A percentile compares a stretch with the other conserved stretches of the same genome.
phyloP scores from a whole-genome alignment of 1,140 invertebrate species.

The Drosophila subobscura region DNA sequence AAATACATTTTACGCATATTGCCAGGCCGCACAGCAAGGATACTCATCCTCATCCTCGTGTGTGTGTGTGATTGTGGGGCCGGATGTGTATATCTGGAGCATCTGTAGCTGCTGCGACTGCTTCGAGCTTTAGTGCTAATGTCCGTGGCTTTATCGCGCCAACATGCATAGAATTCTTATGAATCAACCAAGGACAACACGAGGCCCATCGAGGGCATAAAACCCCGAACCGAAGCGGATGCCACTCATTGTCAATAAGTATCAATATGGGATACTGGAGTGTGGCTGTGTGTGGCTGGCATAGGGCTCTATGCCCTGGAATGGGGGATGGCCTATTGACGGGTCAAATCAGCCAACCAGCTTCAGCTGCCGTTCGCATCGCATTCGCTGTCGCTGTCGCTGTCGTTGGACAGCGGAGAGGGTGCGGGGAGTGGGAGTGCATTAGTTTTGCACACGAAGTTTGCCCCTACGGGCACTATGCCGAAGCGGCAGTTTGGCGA shows the following conservation, averaged over 20 bases:
- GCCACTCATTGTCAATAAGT: not conserved
- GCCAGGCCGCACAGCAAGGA: slow-evolving; percentile 29
- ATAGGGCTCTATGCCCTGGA: too few species aligned
- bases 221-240: slow-evolving; percentile 17
- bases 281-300: too few species aligned
- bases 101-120: slow-evolving; percentile 55
- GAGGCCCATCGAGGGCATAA: slow-evolving; percentile 27
- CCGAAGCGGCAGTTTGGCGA: too few species aligned
- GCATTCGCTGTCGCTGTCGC: too few species aligned
- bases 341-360: too few species aligned
- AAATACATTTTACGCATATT: slow-evolving; percentile 83
- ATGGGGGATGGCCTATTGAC: too few species aligned
- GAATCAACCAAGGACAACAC: slow-evolving; percentile 36
- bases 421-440: too few species aligned
- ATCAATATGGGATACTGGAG: too few species aligned
- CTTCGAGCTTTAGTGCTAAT: slow-evolving; percentile 60
- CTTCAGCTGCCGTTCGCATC: too few species aligned
- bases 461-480: too few species aligned
- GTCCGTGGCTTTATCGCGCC: slow-evolving; percentile 37
- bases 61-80: slow-evolving; percentile 7
- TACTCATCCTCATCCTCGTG: not conserved
- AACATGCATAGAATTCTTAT: slow-evolving; percentile 51
- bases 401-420: too few species aligned
- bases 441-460: too few species aligned
- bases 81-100: slow-evolving; percentile 22